Evolutionary conservation across 2,888 invertebrate genomes (phyloP), one percentile per base, ranked within the genome.

Genomic region (Steinernema hermaphroditum): DNA sequence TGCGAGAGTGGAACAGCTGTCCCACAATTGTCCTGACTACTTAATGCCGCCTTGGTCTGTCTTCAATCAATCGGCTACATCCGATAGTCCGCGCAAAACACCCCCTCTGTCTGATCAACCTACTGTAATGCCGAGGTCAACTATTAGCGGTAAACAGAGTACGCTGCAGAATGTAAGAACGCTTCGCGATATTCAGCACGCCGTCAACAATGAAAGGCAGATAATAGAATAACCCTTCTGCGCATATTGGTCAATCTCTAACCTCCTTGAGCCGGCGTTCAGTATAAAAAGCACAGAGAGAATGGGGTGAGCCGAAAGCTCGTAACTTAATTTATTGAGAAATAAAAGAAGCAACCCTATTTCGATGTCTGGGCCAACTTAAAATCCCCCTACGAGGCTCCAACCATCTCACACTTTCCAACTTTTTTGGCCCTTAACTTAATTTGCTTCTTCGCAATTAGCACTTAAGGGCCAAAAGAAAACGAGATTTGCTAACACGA

Each of bases 1-100:
- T 24, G 62, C 62, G 50, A 22, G 50, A 50, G 50, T 22, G 29
- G 62, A 62, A 62, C 62, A 62, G 62, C 62, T 62, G 62, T 62
- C 62, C 62, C 62, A 62, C 62, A 62, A 62, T 62, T 62, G 62
- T 32, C 62, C 62, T 62, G 62, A 29, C 62, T 62, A 62, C 62
- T 62, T 62, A 62, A 62, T 62, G 62, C 27, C 32, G 32, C 32
- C 29, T 12, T 32, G 62, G 62, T 62, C 27, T 27, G 62, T 27
- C 32, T 29, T 62, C 29, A 62, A 62, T 62, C 62, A 62, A 62
- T 62, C 62, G 32, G 34, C 62, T 62, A 62, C 62, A 62, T 32
- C 32, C 62, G 14, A 32, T 62, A 9, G 16, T 29, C 32, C 62
- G 62, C 62, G 32, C 29, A 62, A 62, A 62, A 62, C 62, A 62